Evolutionary conservation across 2,113 vertebrate species (phyloP).

Genomic region (Lophotis ruficrista): DNA sequence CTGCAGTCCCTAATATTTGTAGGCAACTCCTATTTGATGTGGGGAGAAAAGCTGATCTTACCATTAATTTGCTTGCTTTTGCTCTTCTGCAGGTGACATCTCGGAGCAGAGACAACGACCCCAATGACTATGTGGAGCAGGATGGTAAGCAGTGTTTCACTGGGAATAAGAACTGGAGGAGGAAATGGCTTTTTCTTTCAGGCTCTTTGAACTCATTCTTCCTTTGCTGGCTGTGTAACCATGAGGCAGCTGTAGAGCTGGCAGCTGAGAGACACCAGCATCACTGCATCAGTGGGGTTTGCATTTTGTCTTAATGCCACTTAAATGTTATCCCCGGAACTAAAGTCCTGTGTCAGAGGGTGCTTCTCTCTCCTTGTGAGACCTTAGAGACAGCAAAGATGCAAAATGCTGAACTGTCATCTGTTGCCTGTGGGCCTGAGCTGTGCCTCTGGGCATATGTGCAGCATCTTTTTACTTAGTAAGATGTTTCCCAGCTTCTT

Average conservation of each 20-base stretch:
- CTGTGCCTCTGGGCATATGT: background rate
- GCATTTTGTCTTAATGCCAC: background rate
- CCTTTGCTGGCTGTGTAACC: background rate
- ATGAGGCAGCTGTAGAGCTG: background rate
- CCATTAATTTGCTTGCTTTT: background rate
- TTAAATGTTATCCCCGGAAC: background rate
- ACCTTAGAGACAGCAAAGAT: background rate
- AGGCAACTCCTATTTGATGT: background rate
- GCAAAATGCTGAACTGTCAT: background rate
- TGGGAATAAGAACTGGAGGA: background rate
- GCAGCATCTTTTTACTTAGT: background rate
- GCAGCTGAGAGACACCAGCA: background rate
- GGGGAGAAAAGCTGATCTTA: background rate
- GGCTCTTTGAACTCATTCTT: background rate
- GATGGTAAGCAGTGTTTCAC: slow-evolving; percentile 78
- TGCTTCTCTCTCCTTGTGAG: background rate
- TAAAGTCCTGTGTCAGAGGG: background rate
- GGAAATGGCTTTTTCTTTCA: background rate
- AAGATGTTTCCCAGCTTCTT: background rate
- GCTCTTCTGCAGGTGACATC: slow-evolving; percentile 87
- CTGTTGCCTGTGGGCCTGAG: background rate
- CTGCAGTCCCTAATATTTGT: background rate
- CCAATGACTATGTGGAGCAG: slow-evolving; percentile 96
- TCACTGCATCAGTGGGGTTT: background rate
- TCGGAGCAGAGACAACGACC: slow-evolving; percentile 94